Evolutionary conservation across 2,888 invertebrate genomes (phyloP).

Genomic region (Hyposoter dolosus): DNA sequence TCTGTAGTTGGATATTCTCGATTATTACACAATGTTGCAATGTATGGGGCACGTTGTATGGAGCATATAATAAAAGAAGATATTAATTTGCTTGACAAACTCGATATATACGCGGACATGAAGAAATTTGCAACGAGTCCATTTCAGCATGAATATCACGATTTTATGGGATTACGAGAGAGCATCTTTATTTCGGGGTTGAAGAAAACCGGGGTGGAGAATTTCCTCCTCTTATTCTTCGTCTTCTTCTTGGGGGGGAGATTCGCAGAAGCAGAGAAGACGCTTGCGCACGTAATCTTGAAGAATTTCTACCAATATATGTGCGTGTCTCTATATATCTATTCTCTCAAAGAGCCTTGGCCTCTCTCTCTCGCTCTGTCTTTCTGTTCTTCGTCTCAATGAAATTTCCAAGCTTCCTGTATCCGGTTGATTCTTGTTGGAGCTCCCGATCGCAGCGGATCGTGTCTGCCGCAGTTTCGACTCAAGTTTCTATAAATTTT

Average conservation of each 20-base stretch:
- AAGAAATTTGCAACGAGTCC: not conserved
- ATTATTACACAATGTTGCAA: not conserved
- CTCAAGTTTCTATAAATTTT: not conserved
- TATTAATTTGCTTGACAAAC: not conserved
- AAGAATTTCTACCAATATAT: conserved; percentile 56
- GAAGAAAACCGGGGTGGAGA: conserved; percentile 55
- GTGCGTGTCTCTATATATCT: conserved; percentile 14
- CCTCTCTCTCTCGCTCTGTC: conserved; percentile 32
- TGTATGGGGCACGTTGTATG: not conserved
- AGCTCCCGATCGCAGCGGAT: conserved; percentile 62
- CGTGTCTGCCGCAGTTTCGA: conserved; percentile 17
- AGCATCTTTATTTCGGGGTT: conserved; percentile 23
- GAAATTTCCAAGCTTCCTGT: conserved; percentile 53
- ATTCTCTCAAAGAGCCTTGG: conserved; percentile 7
- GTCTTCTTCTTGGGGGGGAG: conserved; percentile 49
- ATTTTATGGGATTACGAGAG: conserved; percentile 11
- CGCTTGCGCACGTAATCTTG: conserved; percentile 75
- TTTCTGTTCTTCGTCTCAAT: conserved; percentile 42
- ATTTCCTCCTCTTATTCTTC: conserved; percentile 52
- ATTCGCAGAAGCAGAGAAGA: conserved; percentile 38
- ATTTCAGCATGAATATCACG: not conserved
- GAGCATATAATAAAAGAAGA: not conserved
- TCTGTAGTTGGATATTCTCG: not conserved
- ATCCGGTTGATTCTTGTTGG: conserved; percentile 59
- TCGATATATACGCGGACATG: not conserved